These are phyloP conservation scores for Mesembrinibis cayennensis DNA, from an alignment of 2,113 vertebrate genomes.

Conservation along the genomic window DNA sequence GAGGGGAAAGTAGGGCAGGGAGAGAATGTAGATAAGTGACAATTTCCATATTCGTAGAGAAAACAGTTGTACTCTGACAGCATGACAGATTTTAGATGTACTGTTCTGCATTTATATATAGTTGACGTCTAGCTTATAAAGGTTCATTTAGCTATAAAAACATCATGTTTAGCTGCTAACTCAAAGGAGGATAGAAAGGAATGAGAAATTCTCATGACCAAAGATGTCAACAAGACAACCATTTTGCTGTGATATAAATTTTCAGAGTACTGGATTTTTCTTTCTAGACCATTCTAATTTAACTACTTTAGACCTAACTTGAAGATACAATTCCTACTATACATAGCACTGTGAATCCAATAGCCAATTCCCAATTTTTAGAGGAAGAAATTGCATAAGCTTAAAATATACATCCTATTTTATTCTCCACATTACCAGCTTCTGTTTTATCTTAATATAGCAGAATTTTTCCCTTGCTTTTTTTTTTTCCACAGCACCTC, in stretches of 20 bases:
- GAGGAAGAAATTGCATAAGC: not conserved
- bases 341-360: not conserved
- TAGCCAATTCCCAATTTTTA: not conserved
- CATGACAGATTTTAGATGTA: not conserved
- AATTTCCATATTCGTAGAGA: not conserved
- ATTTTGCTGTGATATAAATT: not conserved
- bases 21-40: slow-evolving; percentile 14
- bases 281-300: slow-evolving; percentile 23
- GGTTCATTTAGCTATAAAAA: slow-evolving; percentile 26
- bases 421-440: not conserved
- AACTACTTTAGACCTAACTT: not conserved
- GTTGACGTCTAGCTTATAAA: slow-evolving; percentile 26
- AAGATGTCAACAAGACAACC: not conserved
- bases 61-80: not conserved
- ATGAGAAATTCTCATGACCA: not conserved
- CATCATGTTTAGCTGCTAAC: not conserved
- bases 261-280: not conserved
- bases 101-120: slow-evolving; percentile 11
- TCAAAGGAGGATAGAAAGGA: slow-evolving; percentile 3
- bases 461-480: not conserved
- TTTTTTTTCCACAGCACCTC: not conserved
- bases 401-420: not conserved
- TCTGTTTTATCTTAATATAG: slow-evolving; percentile 56
- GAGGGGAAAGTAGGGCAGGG: not conserved
- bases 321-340: not conserved